Evolutionary conservation across 2,888 invertebrate species (phyloP).

Genomic region (Rhopalosiphum nymphaeae): DNA sequence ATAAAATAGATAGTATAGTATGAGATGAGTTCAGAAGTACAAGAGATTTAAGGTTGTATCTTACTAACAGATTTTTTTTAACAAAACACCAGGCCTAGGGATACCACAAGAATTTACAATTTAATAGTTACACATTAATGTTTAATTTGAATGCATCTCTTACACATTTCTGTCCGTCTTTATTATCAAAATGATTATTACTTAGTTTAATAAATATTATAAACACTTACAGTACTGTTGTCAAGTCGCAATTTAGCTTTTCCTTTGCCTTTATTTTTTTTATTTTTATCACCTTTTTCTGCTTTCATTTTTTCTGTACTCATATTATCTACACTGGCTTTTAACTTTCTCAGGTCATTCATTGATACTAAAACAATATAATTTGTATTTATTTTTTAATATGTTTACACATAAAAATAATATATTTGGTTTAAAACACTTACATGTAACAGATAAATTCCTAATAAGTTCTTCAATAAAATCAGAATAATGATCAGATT

Average conservation of each 20-base stretch:
- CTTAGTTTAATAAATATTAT: background rate
- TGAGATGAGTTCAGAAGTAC: no score
- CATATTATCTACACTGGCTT: constrained; percentile 85
- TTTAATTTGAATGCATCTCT: no score
- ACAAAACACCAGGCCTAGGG: no score
- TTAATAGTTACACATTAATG: no score
- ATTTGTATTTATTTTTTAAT: background rate
- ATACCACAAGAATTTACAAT: no score
- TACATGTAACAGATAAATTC: constrained; percentile 82
- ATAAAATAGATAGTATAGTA: background rate
- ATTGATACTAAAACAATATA: constrained; percentile 77
- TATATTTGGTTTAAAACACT: constrained; percentile 70
- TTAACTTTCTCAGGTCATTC: constrained; percentile 86
- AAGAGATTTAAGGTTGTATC: no score
- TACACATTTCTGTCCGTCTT: no score
- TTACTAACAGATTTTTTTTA: no score
- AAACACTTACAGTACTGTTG: constrained; percentile 64
- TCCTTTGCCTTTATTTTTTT: constrained; percentile 75
- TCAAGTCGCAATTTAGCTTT: constrained; percentile 66
- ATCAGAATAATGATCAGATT: constrained; percentile 67
- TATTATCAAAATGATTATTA: no score
- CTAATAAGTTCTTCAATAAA: constrained; percentile 77
- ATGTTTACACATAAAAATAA: constrained; percentile 5
- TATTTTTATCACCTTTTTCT: constrained; percentile 84
- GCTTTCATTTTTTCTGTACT: constrained; percentile 89